Evolutionary conservation across 2,888 invertebrate genomes (phyloP).

Genomic region (Philhelius pedissequus): DNA sequence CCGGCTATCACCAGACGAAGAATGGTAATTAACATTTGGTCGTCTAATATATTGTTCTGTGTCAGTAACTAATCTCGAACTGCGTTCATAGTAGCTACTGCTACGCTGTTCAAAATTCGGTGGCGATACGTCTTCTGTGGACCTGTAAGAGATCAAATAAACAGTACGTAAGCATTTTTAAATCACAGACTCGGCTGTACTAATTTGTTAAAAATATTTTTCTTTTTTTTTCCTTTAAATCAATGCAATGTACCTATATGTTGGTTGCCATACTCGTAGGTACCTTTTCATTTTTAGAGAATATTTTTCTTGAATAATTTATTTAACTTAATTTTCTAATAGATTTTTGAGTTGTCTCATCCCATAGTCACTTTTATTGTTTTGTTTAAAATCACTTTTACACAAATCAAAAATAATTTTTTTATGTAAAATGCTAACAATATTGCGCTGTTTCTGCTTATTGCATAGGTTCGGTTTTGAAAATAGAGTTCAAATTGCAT

Average conservation of each 20-base stretch:
- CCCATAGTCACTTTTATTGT: neutral
- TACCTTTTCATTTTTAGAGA: slow-evolving; percentile 49
- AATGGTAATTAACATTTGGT: slow-evolving; percentile 73
- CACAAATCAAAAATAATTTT: neutral
- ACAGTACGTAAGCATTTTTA: slow-evolving; percentile 37
- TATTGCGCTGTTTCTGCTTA: neutral
- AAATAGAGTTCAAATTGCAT: neutral
- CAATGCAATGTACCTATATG: too few relatives aligned
- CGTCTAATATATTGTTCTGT: slow-evolving; percentile 74
- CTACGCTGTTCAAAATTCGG: slow-evolving; percentile 79
- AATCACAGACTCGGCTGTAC: slow-evolving; percentile 31
- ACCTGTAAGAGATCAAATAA: slow-evolving; percentile 73
- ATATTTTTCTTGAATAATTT: neutral
- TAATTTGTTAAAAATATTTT: neutral
- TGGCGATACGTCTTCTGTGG: slow-evolving; percentile 79
- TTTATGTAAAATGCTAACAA: neutral
- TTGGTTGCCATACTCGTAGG: too few relatives aligned
- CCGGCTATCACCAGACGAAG: slow-evolving; percentile 74
- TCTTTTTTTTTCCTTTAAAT: neutral
- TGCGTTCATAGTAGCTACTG: slow-evolving; percentile 78
- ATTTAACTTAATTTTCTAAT: neutral
- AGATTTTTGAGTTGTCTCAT: neutral
- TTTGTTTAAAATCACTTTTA: neutral
- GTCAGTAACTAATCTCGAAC: slow-evolving; percentile 76
- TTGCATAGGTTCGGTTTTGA: neutral